Conservation (phyloP, 1,140 invertebrate species). For the Atta colombica region DNA sequence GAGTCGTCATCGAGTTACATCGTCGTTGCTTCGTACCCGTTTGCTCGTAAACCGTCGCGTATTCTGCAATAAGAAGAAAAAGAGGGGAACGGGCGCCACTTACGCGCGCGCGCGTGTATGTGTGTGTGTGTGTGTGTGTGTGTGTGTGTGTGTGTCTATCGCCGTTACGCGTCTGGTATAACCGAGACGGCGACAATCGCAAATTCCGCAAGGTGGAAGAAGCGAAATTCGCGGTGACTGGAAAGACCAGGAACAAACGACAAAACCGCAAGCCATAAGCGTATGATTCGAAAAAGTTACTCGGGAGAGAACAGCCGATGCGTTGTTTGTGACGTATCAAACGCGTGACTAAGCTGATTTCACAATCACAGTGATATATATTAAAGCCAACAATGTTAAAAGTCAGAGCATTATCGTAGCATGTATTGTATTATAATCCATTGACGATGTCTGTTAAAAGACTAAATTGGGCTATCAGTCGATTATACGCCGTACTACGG, state of each 20-base stretch:
- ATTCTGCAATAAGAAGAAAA: slow-evolving; percentile 41
- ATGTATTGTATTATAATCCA: background rate
- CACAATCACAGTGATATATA: background rate
- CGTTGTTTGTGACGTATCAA: background rate
- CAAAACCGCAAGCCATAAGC: background rate
- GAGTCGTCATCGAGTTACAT: slow-evolving; percentile 55
- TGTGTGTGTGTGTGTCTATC: background rate
- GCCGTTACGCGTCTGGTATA: background rate
- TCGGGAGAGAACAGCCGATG: background rate
- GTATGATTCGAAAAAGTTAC: background rate
- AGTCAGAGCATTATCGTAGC: background rate
- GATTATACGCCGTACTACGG: slow-evolving; percentile 5
- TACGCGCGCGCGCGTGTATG: too few species aligned
- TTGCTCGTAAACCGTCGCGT: slow-evolving; percentile 49
- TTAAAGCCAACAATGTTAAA: background rate
- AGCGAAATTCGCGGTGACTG: slow-evolving; percentile 18
- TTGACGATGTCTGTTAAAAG: slow-evolving; percentile 12
- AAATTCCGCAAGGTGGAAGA: slow-evolving; percentile 1
- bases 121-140: background rate
- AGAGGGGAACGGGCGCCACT: slow-evolving; percentile 22
- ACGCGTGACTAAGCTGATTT: background rate
- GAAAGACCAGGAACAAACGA: background rate
- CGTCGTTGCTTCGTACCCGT: slow-evolving; percentile 21
- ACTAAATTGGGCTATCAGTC: slow-evolving; percentile 24
- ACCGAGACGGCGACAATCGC: slow-evolving; percentile 20